Base-by-base conservation (phyloP, 2,888 invertebrate genomes). In the Itoplectis maculator region DNA sequence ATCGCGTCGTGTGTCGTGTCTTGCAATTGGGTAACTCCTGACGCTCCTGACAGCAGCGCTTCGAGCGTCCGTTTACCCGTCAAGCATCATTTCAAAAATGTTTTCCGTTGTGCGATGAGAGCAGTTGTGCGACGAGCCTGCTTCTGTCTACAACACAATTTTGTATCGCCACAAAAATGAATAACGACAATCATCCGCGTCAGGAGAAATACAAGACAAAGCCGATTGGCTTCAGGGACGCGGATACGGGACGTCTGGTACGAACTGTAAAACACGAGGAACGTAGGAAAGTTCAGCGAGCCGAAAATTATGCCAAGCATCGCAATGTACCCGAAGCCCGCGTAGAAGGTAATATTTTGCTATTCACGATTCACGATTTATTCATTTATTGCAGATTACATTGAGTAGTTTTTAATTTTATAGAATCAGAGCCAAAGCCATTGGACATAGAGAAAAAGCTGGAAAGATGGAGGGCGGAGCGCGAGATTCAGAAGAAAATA, bases 391-490 rank as follows among this genome's bases (percentile, higher is more conserved):
- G n/a, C n/a, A n/a, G n/a, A n/a, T n/a, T n/a, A n/a, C n/a, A n/a
- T n/a, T n/a, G n/a, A n/a, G n/a, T n/a, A n/a, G n/a, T n/a, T n/a
- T n/a, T n/a, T n/a, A n/a, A n/a, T 7, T 61, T 37, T 18, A 15
- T 18, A 61, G 61, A 61, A 37, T 1, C 15, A 2, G 0, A 9
- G 2, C 18, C 18, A 2, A 4, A 2, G 8, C 9, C 18, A 5
- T 7, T 7, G 15, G 11, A 9, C 4, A 9, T 23, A 20, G 18
- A 40, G 1, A 11, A 66, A 0, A 82, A 86, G 45, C 74, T 91
- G 0, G 29, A 79, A 2, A 87, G 85, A 75, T 92, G 92, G 91
- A 86, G 85, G 65, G 82, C 80, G 6, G 89, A 90, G 23, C 87
- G 86, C 0, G 86, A 88, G 0, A 56, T 81, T 20, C 82, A 75